phyloP scores from a whole-genome alignment of 2,888 invertebrate genomes.

The Dastarcus helophoroides region DNA sequence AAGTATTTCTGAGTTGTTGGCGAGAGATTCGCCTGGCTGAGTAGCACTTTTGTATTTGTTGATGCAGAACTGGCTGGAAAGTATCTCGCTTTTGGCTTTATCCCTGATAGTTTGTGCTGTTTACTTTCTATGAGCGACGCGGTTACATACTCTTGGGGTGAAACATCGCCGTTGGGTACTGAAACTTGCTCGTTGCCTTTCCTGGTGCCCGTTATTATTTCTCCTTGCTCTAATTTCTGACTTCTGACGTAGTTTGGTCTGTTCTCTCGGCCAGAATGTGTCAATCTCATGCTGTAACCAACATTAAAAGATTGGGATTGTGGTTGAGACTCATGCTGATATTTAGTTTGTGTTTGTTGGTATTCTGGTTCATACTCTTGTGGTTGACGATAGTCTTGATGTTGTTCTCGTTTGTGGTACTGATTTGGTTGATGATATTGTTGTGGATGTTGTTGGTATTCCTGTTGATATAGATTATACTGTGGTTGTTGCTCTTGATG shows the following conservation, averaged over 20 bases:
- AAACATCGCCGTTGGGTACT: neutral
- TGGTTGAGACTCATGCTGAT: no score
- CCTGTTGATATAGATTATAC: no score
- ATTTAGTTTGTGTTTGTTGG: no score
- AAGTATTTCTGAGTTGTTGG: conserved; percentile 1
- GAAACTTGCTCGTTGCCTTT: conserved; percentile 1
- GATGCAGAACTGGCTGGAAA: no score
- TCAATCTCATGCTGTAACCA: neutral
- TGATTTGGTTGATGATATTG: no score
- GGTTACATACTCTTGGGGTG: neutral
- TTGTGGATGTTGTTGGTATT: no score
- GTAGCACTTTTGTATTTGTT: conserved; percentile 1
- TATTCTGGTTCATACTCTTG: no score
- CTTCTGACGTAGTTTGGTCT: no score
- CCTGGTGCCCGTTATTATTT: conserved; percentile 1
- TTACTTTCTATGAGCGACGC: neutral
- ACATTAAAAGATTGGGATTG: conserved; percentile 1
- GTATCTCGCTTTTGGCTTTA: conserved; percentile 3
- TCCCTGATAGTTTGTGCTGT: neutral
- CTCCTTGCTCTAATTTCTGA: conserved; percentile 1
- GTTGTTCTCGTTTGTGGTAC: no score
- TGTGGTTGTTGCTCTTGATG: no score
- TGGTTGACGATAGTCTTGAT: no score
- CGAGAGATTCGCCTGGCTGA: neutral
- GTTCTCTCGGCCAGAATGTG: no score